A percentile compares a stretch with the other conserved stretches of the same genome.
Evolutionary conservation across 2,113 vertebrate genomes (phyloP).

Genomic region (Xiphophorus couchianus): DNA sequence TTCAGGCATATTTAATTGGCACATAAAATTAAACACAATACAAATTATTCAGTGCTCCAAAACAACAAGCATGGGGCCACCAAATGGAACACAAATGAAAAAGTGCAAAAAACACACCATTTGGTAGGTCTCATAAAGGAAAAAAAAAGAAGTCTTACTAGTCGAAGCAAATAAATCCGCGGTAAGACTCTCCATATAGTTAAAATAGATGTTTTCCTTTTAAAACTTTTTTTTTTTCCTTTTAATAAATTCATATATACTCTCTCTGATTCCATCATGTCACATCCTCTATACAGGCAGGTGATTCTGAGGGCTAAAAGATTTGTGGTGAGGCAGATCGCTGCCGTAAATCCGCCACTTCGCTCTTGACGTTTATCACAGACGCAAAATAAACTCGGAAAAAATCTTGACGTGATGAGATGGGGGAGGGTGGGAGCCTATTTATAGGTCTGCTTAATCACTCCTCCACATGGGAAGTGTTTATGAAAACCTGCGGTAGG

Average conservation of each 20-base stretch:
- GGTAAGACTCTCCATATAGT: slow-evolving; percentile 77
- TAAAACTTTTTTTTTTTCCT: slow-evolving; percentile 77
- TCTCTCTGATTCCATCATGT: slow-evolving; percentile 70
- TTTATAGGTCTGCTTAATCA: not conserved
- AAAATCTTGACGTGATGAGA: slow-evolving; percentile 11
- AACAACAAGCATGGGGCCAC: slow-evolving; percentile 78
- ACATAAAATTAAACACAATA: slow-evolving; percentile 85
- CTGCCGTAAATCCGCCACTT: slow-evolving; percentile 18
- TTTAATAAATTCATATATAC: slow-evolving; percentile 69
- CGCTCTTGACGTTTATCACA: slow-evolving; percentile 3
- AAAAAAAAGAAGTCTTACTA: slow-evolving; percentile 67
- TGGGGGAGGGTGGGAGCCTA: not conserved
- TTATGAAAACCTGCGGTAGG: slow-evolving; percentile 30
- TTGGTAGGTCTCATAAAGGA: slow-evolving; percentile 74
- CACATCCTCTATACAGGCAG: slow-evolving; percentile 73
- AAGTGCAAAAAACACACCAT: slow-evolving; percentile 80
- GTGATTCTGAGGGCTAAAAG: slow-evolving; percentile 42
- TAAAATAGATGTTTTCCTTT: slow-evolving; percentile 80
- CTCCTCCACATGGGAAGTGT: slow-evolving; percentile 7
- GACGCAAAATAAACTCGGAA: not conserved
- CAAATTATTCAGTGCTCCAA: slow-evolving; percentile 82
- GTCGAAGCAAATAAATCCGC: slow-evolving; percentile 77
- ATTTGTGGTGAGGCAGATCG: slow-evolving; percentile 32
- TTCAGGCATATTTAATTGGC: slow-evolving; percentile 84
- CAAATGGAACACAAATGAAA: slow-evolving; percentile 76